Conservation (phyloP, 1,140 invertebrate species). For the Brachionus plicatilis region DNA sequence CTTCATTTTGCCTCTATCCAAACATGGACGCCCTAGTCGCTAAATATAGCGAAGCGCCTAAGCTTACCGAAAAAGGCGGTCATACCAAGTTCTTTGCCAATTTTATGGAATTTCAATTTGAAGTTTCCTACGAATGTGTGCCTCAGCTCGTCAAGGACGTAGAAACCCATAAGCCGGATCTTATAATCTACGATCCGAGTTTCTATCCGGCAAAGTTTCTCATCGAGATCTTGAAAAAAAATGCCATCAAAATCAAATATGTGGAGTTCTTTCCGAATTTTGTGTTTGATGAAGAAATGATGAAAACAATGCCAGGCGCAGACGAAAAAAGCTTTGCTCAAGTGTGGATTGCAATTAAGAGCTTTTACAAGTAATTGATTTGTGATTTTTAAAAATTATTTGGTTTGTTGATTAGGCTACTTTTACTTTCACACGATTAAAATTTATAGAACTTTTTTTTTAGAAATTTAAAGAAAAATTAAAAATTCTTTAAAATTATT, state of each 20-base stretch:
- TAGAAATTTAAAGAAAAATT: no score
- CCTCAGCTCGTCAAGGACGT: not conserved
- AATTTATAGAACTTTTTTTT: no score
- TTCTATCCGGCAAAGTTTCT: slow-evolving; percentile 7
- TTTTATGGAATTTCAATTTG: not conserved
- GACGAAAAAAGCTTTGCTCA: not conserved
- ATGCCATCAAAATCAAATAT: not conserved
- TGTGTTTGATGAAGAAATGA: slow-evolving; percentile 14
- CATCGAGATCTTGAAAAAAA: not conserved
- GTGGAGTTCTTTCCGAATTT: not conserved
- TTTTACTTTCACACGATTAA: no score
- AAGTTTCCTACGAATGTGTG: not conserved
- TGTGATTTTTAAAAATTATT: not conserved
- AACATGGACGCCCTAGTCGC: not conserved
- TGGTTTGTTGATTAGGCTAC: no score
- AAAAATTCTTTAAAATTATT: no score
- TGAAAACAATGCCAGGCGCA: not conserved
- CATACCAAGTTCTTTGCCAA: not conserved
- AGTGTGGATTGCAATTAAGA: not conserved
- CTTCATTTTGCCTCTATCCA: not conserved
- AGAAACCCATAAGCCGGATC: not conserved
- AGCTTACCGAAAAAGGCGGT: not conserved
- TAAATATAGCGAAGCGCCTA: not conserved
- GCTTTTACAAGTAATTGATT: not conserved
- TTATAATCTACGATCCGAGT: not conserved